Conservation (phyloP, 2,888 invertebrate species). For the Synergus itoensis region DNA sequence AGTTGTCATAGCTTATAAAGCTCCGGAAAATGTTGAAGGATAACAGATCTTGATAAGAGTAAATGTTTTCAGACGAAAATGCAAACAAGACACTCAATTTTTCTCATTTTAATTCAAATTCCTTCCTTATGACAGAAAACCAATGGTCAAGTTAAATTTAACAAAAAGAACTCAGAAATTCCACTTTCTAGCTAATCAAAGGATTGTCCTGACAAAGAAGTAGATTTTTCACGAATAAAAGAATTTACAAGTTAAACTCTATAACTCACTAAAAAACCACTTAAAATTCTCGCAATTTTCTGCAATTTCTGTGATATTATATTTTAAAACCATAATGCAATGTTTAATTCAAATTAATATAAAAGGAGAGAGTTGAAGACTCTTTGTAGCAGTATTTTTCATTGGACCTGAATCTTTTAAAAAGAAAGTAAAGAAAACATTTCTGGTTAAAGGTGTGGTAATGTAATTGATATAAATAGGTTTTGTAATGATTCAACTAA, state of each 20-base stretch:
- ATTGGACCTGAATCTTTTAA: too few relatives aligned
- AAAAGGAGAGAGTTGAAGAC: too few relatives aligned
- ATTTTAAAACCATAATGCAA: too few relatives aligned
- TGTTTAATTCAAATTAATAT: too few relatives aligned
- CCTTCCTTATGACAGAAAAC: neutral
- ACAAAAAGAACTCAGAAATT: neutral
- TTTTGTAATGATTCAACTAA: neutral
- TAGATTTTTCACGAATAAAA: neutral
- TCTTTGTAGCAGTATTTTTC: too few relatives aligned
- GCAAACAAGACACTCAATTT: neutral
- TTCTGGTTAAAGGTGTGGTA: too few relatives aligned
- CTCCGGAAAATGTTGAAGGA: neutral
- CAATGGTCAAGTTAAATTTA: neutral
- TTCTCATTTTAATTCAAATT: constrained; percentile 9
- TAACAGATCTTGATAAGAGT: neutral
- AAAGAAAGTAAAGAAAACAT: too few relatives aligned
- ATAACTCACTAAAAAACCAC: neutral
- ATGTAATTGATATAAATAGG: neutral
- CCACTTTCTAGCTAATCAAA: constrained; percentile 7
- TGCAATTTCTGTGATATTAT: neutral
- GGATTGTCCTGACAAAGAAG: neutral
- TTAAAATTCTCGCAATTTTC: neutral
- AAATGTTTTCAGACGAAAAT: neutral
- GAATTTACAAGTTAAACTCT: neutral
- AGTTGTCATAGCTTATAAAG: neutral